Conservation (phyloP, 2,888 invertebrate genomes). For the Electrophaes corylata region DNA sequence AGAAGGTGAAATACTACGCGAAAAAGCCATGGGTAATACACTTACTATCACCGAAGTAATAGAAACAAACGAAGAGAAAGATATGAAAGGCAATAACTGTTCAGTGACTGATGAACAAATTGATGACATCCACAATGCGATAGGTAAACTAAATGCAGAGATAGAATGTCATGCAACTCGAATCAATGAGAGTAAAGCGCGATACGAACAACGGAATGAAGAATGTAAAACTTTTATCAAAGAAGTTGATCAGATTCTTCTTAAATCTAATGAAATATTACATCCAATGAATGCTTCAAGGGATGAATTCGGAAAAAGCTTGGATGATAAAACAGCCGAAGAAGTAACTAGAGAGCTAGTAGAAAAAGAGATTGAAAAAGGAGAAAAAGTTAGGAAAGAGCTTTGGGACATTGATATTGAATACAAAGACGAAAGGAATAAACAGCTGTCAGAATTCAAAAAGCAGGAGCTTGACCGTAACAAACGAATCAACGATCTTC, state of each 20-base stretch:
- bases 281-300: constrained; percentile 53
- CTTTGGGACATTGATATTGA: constrained; percentile 60
- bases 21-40: constrained; percentile 28
- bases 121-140: constrained; percentile 68
- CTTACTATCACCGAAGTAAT: constrained; percentile 31
- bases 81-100: constrained; percentile 23
- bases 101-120: constrained; percentile 63
- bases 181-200: constrained; percentile 64
- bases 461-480: constrained; percentile 60
- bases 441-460: constrained; percentile 51
- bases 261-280: constrained; percentile 68
- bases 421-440: constrained; percentile 48
- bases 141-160: constrained; percentile 66
- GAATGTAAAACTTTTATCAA: constrained; percentile 72
- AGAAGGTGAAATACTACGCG: constrained; percentile 51
- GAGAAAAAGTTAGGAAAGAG: constrained; percentile 55
- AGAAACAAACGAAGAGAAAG: constrained; percentile 27
- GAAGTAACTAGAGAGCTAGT: constrained; percentile 16
- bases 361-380: constrained; percentile 29
- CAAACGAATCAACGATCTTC: constrained; percentile 64
- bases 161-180: constrained; percentile 67
- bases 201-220: constrained; percentile 64
- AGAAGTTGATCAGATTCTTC: constrained; percentile 71
- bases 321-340: constrained; percentile 25
- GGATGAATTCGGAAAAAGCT: constrained; percentile 29